These are phyloP conservation scores for Drosophila punjabiensis DNA, from an alignment of 1,140 invertebrate species.

Conservation along the genomic window DNA sequence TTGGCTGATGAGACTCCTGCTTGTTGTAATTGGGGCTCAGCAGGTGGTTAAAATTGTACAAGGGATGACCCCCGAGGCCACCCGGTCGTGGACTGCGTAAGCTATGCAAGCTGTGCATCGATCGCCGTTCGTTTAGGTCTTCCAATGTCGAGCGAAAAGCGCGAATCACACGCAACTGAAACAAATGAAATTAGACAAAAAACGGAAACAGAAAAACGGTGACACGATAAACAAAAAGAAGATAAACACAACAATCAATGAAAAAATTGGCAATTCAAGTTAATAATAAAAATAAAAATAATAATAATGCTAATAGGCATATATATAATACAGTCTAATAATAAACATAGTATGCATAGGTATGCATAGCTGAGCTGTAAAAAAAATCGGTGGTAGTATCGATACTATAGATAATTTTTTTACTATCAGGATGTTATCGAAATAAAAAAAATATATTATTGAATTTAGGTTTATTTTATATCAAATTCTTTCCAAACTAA, in stretches of 20 bases:
- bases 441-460: too few relatives aligned
- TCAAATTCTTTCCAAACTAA: too few relatives aligned
- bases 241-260: conserved; percentile 48
- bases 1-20: conserved; percentile 45
- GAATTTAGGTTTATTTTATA: too few relatives aligned
- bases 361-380: not conserved
- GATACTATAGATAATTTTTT: not conserved
- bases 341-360: not conserved
- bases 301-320: conserved; percentile 12
- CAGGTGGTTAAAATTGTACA: conserved; percentile 80
- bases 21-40: conserved; percentile 73
- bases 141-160: conserved; percentile 99
- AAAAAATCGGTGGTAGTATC: not conserved
- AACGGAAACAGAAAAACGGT: conserved; percentile 69
- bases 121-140: conserved; percentile 99
- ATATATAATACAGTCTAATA: conserved; percentile 11
- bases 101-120: conserved; percentile 98
- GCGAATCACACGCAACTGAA: conserved; percentile 99
- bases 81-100: conserved; percentile 93
- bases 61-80: conserved; percentile 42
- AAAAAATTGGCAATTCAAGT: conserved; percentile 41
- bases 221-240: conserved; percentile 47
- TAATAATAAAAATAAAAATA: conserved; percentile 4
- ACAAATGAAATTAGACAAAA: conserved; percentile 89
- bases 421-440: not conserved